These are phyloP conservation scores for Incurvaria masculella DNA, from an alignment of 2,888 invertebrate species.

Conservation along the genomic window DNA sequence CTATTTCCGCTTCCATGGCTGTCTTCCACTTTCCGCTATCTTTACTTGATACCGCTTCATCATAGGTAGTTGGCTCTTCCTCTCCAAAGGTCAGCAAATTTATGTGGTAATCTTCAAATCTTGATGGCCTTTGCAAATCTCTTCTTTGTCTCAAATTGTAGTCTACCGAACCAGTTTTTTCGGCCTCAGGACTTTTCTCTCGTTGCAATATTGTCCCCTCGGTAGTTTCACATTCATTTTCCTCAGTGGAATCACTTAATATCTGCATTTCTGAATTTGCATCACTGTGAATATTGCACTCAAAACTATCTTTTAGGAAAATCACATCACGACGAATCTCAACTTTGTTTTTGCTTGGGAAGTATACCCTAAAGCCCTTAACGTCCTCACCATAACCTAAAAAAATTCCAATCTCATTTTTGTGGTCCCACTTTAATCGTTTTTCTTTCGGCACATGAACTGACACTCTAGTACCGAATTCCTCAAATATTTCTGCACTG, in stretches of 20 bases:
- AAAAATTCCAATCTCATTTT: constrained; percentile 18
- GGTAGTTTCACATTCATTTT: background rate
- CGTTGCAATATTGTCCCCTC: background rate
- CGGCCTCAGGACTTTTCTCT: constrained; percentile 5
- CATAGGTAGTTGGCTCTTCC: constrained; percentile 15
- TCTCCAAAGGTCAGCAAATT: constrained; percentile 18
- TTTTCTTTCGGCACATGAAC: constrained; percentile 23
- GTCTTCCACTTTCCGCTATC: constrained; percentile 12
- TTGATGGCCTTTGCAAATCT: constrained; percentile 13
- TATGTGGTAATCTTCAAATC: constrained; percentile 15
- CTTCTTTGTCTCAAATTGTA: constrained; percentile 7
- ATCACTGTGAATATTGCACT: constrained; percentile 16
- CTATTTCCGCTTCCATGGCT: constrained; percentile 17
- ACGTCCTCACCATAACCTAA: constrained; percentile 21
- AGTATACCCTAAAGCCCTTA: constrained; percentile 22
- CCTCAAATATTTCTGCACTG: constrained; percentile 12
- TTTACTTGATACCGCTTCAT: constrained; percentile 16
- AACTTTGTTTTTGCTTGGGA: constrained; percentile 13
- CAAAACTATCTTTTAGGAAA: constrained; percentile 9
- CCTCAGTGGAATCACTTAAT: constrained; percentile 12
- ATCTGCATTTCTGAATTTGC: constrained; percentile 11
- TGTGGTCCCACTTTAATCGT: constrained; percentile 18
- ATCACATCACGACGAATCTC: constrained; percentile 18
- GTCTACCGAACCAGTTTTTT: constrained; percentile 15
- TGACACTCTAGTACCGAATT: constrained; percentile 22